Conservation (phyloP, 2,888 invertebrate genomes). For the Rhorus exstirpatorius region DNA sequence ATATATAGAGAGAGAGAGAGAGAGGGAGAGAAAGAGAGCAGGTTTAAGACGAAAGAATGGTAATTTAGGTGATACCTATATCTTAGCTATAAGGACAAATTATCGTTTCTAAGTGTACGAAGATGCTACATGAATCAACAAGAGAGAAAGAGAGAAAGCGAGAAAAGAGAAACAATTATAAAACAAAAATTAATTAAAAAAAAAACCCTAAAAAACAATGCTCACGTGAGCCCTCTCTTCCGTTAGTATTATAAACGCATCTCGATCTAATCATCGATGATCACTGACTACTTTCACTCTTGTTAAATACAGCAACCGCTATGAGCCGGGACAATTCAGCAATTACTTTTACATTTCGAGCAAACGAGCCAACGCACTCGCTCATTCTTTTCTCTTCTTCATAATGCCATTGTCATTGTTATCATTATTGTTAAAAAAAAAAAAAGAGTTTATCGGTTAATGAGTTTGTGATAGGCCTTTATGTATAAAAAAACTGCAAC, state of each 20-base stretch:
- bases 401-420: conserved; percentile 23
- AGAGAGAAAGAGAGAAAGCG: conserved; percentile 15
- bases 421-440: conserved; percentile 16
- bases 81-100: conserved; percentile 53
- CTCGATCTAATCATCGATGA: conserved; percentile 63
- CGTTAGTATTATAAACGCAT: conserved; percentile 60
- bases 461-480: conserved; percentile 14
- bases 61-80: conserved; percentile 59
- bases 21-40: too few relatives aligned
- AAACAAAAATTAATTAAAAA: conserved; percentile 18
- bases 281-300: conserved; percentile 64
- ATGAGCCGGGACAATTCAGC: conserved; percentile 59
- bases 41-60: conserved; percentile 52
- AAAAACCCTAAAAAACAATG: conserved; percentile 18
- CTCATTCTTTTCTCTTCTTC: conserved; percentile 38
- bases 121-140: conserved; percentile 19
- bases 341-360: conserved; percentile 54
- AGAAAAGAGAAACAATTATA: conserved; percentile 6
- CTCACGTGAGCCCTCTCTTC: conserved; percentile 58
- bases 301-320: conserved; percentile 28
- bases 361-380: conserved; percentile 41
- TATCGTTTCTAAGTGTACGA: conserved; percentile 65
- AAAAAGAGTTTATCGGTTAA: conserved; percentile 15
- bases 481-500: conserved; percentile 1
- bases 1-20: too few relatives aligned